These are phyloP conservation scores for Catostomus latipinnis DNA, from an alignment of 2,797 vertebrate genomes.

Conservation along the genomic window DNA sequence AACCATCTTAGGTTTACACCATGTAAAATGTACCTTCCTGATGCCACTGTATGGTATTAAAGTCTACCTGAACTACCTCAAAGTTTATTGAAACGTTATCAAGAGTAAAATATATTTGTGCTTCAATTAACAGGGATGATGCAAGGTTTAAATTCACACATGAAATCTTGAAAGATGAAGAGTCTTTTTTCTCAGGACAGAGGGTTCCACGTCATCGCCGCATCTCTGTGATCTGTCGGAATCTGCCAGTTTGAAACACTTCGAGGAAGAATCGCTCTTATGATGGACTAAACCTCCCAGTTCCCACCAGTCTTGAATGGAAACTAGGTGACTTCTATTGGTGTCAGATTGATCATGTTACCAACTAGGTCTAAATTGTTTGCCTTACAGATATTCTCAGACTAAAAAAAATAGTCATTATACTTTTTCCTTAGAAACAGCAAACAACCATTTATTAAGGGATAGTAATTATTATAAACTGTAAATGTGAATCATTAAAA, in stretches of 20 bases:
- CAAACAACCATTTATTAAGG: neutral
- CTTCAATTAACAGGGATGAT: slow-evolving; percentile 73
- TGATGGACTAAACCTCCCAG: neutral
- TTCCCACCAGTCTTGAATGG: neutral
- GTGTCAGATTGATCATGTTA: neutral
- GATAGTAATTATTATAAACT: too few relatives aligned
- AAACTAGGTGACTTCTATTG: neutral
- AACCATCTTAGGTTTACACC: too few relatives aligned
- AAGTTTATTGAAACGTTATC: neutral
- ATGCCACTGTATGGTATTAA: too few relatives aligned
- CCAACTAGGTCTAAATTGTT: neutral
- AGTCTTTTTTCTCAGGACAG: slow-evolving; percentile 82
- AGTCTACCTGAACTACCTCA: neutral
- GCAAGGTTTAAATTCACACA: slow-evolving; percentile 88
- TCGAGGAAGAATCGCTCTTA: neutral
- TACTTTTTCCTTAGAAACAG: too few relatives aligned
- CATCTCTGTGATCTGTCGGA: slow-evolving; percentile 88
- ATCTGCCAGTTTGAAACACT: slow-evolving; percentile 70
- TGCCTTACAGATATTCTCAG: neutral
- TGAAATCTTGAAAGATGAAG: slow-evolving; percentile 86
- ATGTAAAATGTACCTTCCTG: too few relatives aligned
- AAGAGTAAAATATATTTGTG: neutral
- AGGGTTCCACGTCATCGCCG: slow-evolving; percentile 81
- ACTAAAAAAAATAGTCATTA: too few relatives aligned
- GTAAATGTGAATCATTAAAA: too few relatives aligned